A percentile compares a stretch with the other conserved stretches of the same genome.
phyloP scores from a whole-genome alignment of 2,888 invertebrate species.

The Campoplex capitator region DNA sequence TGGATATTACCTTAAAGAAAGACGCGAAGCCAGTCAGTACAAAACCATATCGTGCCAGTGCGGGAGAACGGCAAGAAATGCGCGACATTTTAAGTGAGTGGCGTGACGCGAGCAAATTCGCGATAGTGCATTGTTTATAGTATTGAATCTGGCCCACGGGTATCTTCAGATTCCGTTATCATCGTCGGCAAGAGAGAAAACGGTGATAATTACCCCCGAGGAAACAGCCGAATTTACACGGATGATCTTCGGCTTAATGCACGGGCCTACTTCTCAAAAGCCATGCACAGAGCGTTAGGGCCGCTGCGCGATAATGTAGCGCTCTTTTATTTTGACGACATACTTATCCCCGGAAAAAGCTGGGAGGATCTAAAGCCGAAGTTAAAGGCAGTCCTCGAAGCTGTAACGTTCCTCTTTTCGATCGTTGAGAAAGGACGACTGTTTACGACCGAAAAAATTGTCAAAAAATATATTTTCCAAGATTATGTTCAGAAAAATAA shows the following conservation, averaged over 20 bases:
- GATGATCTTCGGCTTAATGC: slow-evolving; percentile 33
- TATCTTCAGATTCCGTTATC: too few species aligned
- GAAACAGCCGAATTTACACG: slow-evolving; percentile 42
- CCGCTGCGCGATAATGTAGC: not conserved
- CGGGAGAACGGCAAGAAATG: slow-evolving; percentile 39
- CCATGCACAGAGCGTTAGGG: not conserved
- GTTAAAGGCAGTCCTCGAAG: not conserved
- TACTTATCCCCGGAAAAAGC: not conserved
- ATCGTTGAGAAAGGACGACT: too few species aligned
- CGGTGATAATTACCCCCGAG: slow-evolving; percentile 67
- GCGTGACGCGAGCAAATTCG: slow-evolving; percentile 22
- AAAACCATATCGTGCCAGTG: slow-evolving; percentile 42
- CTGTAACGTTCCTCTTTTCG: not conserved
- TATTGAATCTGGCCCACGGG: slow-evolving; percentile 47
- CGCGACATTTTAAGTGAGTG: slow-evolving; percentile 52
- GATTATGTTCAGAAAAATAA: too few species aligned
- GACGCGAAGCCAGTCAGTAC: not conserved
- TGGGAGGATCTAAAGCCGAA: not conserved
- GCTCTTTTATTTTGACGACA: not conserved
- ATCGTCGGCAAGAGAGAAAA: slow-evolving; percentile 50
- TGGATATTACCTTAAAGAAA: slow-evolving; percentile 37
- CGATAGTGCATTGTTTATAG: slow-evolving; percentile 3
- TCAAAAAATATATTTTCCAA: too few species aligned
- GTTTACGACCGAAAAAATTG: not conserved
- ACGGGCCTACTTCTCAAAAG: slow-evolving; percentile 17